Conservation (phyloP, 1,140 invertebrate genomes). For the Diachasma alloeum region DNA sequence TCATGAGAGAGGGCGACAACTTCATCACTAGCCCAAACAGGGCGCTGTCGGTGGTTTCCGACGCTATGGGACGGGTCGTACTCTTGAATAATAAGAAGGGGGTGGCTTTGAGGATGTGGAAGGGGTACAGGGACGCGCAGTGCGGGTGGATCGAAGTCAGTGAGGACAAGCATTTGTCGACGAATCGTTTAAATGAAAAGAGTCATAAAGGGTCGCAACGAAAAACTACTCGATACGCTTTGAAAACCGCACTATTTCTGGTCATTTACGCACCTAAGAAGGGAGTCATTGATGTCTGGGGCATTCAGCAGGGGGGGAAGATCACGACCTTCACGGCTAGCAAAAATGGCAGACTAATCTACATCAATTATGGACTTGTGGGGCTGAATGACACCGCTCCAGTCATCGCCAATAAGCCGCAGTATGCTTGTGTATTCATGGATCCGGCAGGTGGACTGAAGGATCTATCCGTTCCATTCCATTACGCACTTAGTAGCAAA, state of each 20-base stretch:
- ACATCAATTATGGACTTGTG: slow-evolving; percentile 81
- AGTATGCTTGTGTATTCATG: slow-evolving; percentile 80
- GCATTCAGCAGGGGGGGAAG: slow-evolving; percentile 83
- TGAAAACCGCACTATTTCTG: slow-evolving; percentile 76
- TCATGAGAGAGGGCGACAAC: slow-evolving; percentile 75
- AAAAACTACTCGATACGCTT: not conserved
- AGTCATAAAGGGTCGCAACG: not conserved
- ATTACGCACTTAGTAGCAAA: slow-evolving; percentile 85
- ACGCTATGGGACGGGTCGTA: slow-evolving; percentile 86
- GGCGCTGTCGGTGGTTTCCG: slow-evolving; percentile 81
- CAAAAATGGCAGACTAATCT: slow-evolving; percentile 81
- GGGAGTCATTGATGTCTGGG: slow-evolving; percentile 87
- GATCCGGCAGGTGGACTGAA: slow-evolving; percentile 83
- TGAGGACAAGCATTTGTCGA: slow-evolving; percentile 67
- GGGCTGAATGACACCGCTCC: slow-evolving; percentile 68
- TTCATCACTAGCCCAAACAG: slow-evolving; percentile 83
- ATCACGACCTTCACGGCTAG: slow-evolving; percentile 90
- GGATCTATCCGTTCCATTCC: slow-evolving; percentile 87
- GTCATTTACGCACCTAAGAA: slow-evolving; percentile 86
- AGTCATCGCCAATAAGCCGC: slow-evolving; percentile 65
- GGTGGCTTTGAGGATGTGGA: slow-evolving; percentile 86
- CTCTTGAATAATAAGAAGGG: slow-evolving; percentile 84
- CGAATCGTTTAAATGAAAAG: slow-evolving; percentile 22
- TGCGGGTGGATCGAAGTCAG: slow-evolving; percentile 87
- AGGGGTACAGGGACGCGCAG: slow-evolving; percentile 94